These are phyloP conservation scores for Vireo griseus DNA, from an alignment of 2,797 vertebrate genomes.

Conservation along the genomic window DNA sequence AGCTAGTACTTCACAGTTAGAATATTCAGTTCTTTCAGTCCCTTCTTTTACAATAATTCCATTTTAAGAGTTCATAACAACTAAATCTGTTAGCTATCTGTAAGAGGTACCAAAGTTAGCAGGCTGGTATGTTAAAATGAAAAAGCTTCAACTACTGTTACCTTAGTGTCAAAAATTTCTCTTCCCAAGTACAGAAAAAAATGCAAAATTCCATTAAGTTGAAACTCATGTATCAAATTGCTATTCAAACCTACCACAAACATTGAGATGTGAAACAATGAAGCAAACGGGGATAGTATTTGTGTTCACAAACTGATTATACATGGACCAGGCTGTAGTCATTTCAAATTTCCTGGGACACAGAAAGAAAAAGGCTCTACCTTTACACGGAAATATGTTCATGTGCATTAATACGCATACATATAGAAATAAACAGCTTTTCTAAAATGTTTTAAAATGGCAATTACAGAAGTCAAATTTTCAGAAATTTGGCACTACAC, in stretches of 20 bases:
- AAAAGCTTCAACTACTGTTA: not conserved
- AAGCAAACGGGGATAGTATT: not conserved
- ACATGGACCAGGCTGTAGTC: not conserved
- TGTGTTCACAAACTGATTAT: not conserved
- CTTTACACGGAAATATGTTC: not conserved
- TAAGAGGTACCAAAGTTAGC: not conserved
- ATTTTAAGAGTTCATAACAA: not conserved
- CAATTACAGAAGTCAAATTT: not conserved
- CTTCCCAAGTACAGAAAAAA: not conserved
- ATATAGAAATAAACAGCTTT: not conserved
- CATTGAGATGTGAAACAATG: not conserved
- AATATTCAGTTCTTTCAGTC: not conserved
- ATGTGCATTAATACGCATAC: not conserved
- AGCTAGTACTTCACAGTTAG: not conserved
- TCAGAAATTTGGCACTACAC: not conserved
- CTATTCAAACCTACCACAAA: not conserved
- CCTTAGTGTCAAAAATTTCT: not conserved
- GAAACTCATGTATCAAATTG: not conserved
- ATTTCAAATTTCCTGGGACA: not conserved
- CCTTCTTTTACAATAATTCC: not conserved
- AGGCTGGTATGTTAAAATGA: not conserved
- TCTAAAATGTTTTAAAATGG: not conserved
- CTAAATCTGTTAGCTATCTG: not conserved
- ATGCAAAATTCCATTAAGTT: not conserved
- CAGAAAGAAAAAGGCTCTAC: not conserved